Conservation (phyloP, 1,140 invertebrate genomes). For the Mizuhopecten yessoensis region DNA sequence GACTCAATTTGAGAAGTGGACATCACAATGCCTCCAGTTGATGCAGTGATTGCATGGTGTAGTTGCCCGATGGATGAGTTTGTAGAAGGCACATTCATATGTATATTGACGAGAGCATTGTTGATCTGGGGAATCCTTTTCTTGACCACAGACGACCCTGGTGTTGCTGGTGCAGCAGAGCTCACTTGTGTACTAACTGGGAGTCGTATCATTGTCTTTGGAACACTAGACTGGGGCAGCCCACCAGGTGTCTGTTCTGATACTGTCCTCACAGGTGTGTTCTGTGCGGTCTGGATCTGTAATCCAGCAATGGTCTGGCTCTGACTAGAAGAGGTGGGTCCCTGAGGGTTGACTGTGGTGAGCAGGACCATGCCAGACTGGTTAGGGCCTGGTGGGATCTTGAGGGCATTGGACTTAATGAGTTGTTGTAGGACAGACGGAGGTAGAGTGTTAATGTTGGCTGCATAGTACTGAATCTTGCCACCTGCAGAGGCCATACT, state of each 20-base stretch:
- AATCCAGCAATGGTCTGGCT: slow-evolving; percentile 14
- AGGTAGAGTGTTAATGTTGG: slow-evolving; percentile 55
- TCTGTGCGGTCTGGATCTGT: background rate
- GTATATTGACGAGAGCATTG: slow-evolving; percentile 10
- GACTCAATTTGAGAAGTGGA: no score
- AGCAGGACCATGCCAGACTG: slow-evolving; percentile 50
- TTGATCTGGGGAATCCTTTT: background rate
- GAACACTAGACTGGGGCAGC: background rate
- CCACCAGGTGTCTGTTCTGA: background rate
- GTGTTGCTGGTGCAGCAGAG: background rate
- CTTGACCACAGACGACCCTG: background rate
- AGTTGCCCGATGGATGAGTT: background rate
- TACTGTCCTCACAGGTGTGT: background rate
- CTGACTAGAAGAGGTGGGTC: slow-evolving; percentile 20
- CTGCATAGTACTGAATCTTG: slow-evolving; percentile 53
- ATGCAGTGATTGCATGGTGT: background rate
- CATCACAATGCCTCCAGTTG: background rate
- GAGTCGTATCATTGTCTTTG: background rate
- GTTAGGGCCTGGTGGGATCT: slow-evolving; percentile 47
- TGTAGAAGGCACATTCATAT: background rate
- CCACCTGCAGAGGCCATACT: background rate
- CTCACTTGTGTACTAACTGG: background rate
- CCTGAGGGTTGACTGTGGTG: slow-evolving; percentile 51
- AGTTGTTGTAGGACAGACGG: slow-evolving; percentile 55
- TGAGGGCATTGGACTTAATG: slow-evolving; percentile 51